These are phyloP conservation scores for Ophthalmotilapia sp. DNA, from an alignment of 2,113 vertebrate species.

Conservation along the genomic window DNA sequence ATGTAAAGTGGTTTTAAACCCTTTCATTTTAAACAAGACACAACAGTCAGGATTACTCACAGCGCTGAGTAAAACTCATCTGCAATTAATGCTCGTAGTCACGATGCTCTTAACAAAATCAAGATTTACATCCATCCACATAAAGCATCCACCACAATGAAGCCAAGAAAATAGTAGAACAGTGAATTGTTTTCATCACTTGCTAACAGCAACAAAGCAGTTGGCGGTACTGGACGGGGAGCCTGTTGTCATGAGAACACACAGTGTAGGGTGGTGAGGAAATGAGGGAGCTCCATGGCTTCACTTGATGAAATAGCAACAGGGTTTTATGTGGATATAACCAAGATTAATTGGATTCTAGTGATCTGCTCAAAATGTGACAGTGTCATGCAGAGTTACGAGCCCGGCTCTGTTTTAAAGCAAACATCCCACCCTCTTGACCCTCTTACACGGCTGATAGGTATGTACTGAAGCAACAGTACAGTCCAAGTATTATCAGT, in stretches of 20 bases:
- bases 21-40: slow-evolving; percentile 25
- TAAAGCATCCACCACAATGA: background rate
- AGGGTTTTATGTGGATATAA: slow-evolving; percentile 57
- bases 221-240: slow-evolving; percentile 40
- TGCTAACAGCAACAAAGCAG: slow-evolving; percentile 32
- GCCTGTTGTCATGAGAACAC: slow-evolving; percentile 64
- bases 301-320: slow-evolving; percentile 57
- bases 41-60: background rate
- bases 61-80: slow-evolving; percentile 4
- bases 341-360: slow-evolving; percentile 59
- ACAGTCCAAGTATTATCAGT: background rate
- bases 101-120: slow-evolving; percentile 16
- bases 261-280: background rate
- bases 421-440: background rate
- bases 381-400: slow-evolving; percentile 44
- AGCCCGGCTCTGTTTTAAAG: background rate
- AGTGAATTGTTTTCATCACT: slow-evolving; percentile 33
- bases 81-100: background rate
- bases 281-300: slow-evolving; percentile 22
- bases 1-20: slow-evolving; percentile 27
- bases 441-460: background rate
- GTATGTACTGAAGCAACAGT: background rate
- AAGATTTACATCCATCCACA: background rate
- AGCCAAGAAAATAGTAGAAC: background rate
- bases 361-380: slow-evolving; percentile 52